Base-by-base conservation (phyloP, 2,113 vertebrate species). In the Podarcis raffonei region DNA sequence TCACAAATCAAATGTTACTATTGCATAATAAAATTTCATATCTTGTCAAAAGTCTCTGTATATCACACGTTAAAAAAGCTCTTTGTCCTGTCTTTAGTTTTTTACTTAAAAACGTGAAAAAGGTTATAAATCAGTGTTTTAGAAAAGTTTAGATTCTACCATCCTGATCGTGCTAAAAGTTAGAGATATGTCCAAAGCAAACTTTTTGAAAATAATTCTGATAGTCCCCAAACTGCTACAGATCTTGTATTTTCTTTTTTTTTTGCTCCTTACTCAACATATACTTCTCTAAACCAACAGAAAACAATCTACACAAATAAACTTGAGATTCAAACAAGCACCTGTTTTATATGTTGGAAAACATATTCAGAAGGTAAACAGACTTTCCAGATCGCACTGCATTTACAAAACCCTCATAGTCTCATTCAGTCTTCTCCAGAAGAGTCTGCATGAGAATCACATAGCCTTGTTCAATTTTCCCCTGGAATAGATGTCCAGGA, bases 201-300 rank as follows among this genome's bases (percentile, higher is more conserved):
- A 2, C 0, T 6, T 86, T 91, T 94, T 84, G 89, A 87, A 85
- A 89, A 72, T 90, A 92, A 94, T 89, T 94, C 92, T 94, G n/a
- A 89, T 27, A 77, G 65, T 65, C 84, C 71, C 37, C 16, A 62
- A 94, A 88, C 77, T 81, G 68, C 83, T 90, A 65, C 23, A 89
- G 77, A 78, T 18, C 22, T 3, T n/a, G n/a, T n/a, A n/a, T n/a
- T 75, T 86, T 37, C 89, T 6, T 87, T 18, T 86, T 42, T 89
- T 6, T 88, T 42, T 92, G 27, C 84, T 76, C 37, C 20, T 82
- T 83, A 3, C 37, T 85, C 92, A 89, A 87, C 30, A 91, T 79
- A 77, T 93, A 87, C 77, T 87, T 88, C 86, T 91, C 62, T 77
- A 91, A 93, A 93, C 87, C 32, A n/a, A 78, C 85, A 94, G 90